Percentiles rank a stretch among this genome's conserved stretches.
phyloP scores from a whole-genome alignment of 2,888 invertebrate genomes.

The Lasius platythorax region DNA sequence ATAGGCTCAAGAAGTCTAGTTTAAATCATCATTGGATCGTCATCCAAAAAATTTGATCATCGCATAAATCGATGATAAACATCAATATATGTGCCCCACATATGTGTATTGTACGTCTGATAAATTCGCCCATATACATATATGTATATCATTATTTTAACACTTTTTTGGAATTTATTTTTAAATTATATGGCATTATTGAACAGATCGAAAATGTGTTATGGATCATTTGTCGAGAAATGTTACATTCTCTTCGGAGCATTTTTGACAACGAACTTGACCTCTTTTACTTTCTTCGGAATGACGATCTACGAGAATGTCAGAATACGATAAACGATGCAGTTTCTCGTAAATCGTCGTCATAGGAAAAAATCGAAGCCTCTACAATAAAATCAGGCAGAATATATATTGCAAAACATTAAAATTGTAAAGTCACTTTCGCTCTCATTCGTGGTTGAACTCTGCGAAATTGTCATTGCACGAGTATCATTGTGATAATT shows the following conservation, averaged over 20 bases:
- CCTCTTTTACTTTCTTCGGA: not conserved
- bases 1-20: not conserved
- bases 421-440: conserved; percentile 5
- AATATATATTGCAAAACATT: not conserved
- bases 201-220: not conserved
- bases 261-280: not conserved
- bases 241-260: not conserved
- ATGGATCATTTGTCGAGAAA: not conserved
- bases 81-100: not conserved
- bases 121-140: not conserved
- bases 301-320: not conserved
- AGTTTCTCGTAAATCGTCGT: not conserved
- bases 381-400: not conserved
- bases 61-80: not conserved
- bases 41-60: not conserved
- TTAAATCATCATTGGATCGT: too few relatives aligned
- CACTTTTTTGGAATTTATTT: not conserved
- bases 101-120: not conserved
- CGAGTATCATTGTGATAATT: not conserved
- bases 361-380: not conserved
- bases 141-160: not conserved
- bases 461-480: not conserved
- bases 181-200: not conserved
- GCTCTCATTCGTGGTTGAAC: not conserved
- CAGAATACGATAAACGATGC: not conserved